Evolutionary conservation across 2,888 invertebrate genomes (phyloP).

Genomic region (Pherbina coryleti): DNA sequence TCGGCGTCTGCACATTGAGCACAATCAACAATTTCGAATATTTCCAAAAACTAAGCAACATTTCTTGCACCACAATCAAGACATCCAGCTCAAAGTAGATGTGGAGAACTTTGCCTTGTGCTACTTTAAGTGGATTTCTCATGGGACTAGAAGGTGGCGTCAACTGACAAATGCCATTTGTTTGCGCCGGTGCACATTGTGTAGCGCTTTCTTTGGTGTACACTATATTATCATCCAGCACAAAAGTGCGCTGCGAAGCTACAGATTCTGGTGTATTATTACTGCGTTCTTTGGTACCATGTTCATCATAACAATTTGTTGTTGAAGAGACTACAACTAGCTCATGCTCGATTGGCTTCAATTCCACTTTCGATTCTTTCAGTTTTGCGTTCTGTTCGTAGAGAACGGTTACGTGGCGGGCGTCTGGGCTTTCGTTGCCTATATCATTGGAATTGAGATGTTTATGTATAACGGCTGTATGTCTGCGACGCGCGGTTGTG

Average conservation of each 20-base stretch:
- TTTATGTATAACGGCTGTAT: background rate
- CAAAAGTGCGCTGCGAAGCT: background rate
- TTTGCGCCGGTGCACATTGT: conserved; percentile 36
- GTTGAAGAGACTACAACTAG: conserved; percentile 49
- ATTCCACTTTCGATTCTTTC: conserved; percentile 1
- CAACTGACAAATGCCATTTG: conserved; percentile 51
- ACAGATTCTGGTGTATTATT: background rate
- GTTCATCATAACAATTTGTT: conserved; percentile 50
- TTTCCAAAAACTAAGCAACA: conserved; percentile 65
- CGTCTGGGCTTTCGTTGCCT: background rate
- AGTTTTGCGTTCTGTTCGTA: conserved; percentile 12
- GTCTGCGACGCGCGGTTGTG: background rate
- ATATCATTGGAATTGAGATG: too few species aligned
- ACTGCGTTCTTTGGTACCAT: conserved; percentile 16
- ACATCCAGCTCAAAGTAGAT: conserved; percentile 65
- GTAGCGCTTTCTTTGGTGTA: conserved; percentile 49
- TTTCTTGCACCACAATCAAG: conserved; percentile 64
- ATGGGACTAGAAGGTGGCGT: conserved; percentile 50
- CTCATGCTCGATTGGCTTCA: conserved; percentile 42
- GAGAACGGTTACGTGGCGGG: background rate
- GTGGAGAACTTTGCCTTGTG: conserved; percentile 61
- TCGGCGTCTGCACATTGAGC: conserved; percentile 47
- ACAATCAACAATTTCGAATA: conserved; percentile 61
- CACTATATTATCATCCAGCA: conserved; percentile 7
- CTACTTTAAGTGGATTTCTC: conserved; percentile 62